Conservation (phyloP, 2,797 vertebrate genomes). For the Urosaurus nigricauda region DNA sequence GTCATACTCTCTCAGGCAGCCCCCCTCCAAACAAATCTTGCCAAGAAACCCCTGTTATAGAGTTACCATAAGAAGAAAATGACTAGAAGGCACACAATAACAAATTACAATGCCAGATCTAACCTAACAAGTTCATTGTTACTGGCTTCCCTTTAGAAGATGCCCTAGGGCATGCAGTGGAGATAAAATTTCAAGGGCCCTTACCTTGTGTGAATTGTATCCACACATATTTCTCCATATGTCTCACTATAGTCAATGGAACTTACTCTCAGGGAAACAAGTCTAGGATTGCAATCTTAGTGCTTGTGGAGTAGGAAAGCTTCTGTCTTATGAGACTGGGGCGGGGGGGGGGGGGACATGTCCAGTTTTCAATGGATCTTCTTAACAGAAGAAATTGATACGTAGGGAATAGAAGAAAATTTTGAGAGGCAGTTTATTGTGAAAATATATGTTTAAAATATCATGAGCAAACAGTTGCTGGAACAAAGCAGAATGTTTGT, state of each 20-base stretch:
- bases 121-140: slow-evolving; percentile 1
- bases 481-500: background rate
- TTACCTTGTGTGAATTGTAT: background rate
- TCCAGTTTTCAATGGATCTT: background rate
- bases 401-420: background rate
- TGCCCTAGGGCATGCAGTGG: background rate
- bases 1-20: too few relatives aligned
- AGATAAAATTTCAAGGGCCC: background rate
- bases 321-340: background rate
- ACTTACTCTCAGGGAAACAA: too few relatives aligned
- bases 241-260: background rate
- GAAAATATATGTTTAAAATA: background rate
- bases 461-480: background rate
- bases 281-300: background rate
- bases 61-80: too few relatives aligned
- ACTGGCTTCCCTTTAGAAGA: slow-evolving; percentile 5
- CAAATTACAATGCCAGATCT: background rate
- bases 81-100: too few relatives aligned
- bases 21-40: too few relatives aligned
- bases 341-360: background rate
- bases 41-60: too few relatives aligned
- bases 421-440: background rate
- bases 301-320: background rate
- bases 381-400: background rate
- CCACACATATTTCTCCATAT: background rate